Conservation (phyloP, 2,113 vertebrate genomes). For the Tychaedon coryphoeus region DNA sequence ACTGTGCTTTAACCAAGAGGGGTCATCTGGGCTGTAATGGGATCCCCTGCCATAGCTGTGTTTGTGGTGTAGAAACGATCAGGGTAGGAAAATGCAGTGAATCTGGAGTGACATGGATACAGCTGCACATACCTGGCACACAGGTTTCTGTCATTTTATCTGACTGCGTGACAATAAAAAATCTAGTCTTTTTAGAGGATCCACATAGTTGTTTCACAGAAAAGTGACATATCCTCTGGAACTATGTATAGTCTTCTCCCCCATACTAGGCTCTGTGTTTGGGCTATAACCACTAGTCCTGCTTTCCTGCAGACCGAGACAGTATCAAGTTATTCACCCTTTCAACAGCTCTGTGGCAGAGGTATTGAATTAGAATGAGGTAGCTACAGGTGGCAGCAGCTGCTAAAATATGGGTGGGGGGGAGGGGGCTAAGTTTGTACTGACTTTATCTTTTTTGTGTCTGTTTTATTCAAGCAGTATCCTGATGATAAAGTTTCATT, state of each 20-base stretch:
- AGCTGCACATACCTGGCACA: constrained; percentile 29
- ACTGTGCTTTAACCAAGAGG: not conserved
- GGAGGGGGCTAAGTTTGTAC: too few species aligned
- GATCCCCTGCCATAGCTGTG: not conserved
- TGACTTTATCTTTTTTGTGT: not conserved
- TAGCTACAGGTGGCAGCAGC: too few species aligned
- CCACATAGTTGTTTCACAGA: constrained; percentile 3
- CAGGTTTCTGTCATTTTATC: not conserved
- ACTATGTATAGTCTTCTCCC: not conserved
- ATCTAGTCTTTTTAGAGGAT: constrained; percentile 42
- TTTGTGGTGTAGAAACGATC: not conserved
- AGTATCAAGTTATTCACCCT: constrained; percentile 66
- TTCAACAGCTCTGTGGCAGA: constrained; percentile 42
- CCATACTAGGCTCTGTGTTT: constrained; percentile 9
- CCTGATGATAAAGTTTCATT: not conserved
- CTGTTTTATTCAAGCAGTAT: not conserved
- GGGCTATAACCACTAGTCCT: not conserved
- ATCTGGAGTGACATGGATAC: not conserved
- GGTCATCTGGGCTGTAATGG: not conserved
- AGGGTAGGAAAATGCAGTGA: not conserved
- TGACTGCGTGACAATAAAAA: constrained; percentile 41
- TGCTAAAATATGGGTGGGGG: too few species aligned
- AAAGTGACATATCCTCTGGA: constrained; percentile 22
- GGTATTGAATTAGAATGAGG: constrained; percentile 61
- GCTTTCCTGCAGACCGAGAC: not conserved